Evolutionary conservation across 2,797 vertebrate species (phyloP).

Genomic region (Falco novaeseelandiae): DNA sequence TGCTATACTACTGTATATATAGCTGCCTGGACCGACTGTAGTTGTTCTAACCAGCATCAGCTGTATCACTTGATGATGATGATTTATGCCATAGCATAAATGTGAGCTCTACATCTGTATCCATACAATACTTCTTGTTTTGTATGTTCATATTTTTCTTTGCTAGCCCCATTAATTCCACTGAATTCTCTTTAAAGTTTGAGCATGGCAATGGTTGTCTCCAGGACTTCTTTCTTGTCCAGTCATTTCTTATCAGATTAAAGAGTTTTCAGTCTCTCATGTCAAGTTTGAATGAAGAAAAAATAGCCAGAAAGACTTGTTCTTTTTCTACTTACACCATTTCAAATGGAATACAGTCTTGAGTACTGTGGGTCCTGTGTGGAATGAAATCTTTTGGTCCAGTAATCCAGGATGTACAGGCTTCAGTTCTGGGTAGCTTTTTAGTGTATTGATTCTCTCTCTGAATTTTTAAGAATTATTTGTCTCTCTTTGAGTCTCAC

Average conservation of each 20-base stretch:
- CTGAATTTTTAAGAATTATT: background rate
- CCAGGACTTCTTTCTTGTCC: background rate
- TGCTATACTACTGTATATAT: background rate
- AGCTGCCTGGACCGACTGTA: background rate
- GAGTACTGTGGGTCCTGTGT: background rate
- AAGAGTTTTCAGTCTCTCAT: background rate
- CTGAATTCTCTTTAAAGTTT: background rate
- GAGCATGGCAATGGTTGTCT: background rate
- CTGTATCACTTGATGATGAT: background rate
- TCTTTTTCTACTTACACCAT: background rate
- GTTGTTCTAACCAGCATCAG: background rate
- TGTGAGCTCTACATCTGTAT: background rate
- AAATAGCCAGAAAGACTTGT: background rate
- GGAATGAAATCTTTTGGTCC: background rate
- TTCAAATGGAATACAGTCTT: background rate
- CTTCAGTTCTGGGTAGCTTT: background rate
- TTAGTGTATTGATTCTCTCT: background rate
- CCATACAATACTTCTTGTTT: background rate
- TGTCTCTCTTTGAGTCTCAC: background rate
- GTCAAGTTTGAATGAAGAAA: background rate
- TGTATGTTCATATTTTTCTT: background rate
- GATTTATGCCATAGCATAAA: background rate
- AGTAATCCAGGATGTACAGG: background rate
- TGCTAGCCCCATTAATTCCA: background rate
- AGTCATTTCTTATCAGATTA: background rate